phyloP scores from a whole-genome alignment of 2,888 invertebrate genomes.

The Campopleginae sp. region DNA sequence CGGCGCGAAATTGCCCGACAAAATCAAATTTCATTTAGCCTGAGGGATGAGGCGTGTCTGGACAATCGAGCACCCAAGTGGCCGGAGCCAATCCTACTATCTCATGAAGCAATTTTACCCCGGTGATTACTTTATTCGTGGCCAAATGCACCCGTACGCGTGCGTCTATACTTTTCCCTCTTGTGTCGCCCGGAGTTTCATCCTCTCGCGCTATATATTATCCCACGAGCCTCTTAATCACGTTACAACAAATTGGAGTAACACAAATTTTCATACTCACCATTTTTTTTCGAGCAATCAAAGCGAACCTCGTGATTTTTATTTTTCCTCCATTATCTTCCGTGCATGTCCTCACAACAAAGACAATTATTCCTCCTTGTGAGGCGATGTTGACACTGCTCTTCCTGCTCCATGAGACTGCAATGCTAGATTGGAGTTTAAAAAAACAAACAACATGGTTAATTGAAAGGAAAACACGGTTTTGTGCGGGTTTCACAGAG shows the following conservation, averaged over 20 bases:
- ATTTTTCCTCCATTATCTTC: background rate
- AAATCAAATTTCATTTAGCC: slow-evolving; percentile 84
- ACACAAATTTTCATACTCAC: background rate
- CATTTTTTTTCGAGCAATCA: slow-evolving; percentile 6
- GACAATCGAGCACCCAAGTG: slow-evolving; percentile 83
- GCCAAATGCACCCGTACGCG: slow-evolving; percentile 61
- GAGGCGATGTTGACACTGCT: background rate
- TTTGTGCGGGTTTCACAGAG: background rate
- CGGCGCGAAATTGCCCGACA: slow-evolving; percentile 83
- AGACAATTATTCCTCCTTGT: background rate
- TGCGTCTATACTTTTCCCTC: slow-evolving; percentile 44
- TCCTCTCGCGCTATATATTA: background rate
- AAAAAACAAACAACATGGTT: background rate
- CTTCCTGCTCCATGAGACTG: background rate
- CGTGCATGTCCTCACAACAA: background rate
- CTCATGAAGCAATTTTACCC: slow-evolving; percentile 82
- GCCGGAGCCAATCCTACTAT: slow-evolving; percentile 81
- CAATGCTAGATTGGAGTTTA: background rate
- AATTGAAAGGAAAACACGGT: slow-evolving; percentile 10
- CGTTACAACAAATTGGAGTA: background rate
- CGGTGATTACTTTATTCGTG: slow-evolving; percentile 82
- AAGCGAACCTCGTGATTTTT: background rate
- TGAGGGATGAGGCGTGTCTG: slow-evolving; percentile 82
- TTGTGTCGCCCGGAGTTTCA: slow-evolving; percentile 10
- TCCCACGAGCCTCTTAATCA: no score